Conservation (phyloP, 2,113 vertebrate species). For the Buteo buteo region DNA sequence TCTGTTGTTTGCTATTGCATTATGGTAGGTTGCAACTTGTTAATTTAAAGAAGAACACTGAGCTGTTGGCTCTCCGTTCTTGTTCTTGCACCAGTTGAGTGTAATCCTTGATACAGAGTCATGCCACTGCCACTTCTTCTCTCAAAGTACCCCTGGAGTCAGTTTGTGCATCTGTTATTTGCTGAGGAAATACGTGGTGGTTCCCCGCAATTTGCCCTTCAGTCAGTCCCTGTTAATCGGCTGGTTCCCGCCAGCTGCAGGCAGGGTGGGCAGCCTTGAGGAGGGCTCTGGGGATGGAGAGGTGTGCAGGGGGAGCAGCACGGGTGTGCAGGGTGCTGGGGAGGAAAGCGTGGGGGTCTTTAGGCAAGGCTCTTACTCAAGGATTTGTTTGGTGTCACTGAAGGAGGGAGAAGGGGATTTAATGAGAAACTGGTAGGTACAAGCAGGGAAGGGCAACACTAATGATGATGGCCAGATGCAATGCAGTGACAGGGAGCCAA, state of each 20-base stretch:
- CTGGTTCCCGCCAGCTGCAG: not conserved
- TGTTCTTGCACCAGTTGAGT: not conserved
- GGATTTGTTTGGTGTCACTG: not conserved
- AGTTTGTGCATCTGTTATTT: not conserved
- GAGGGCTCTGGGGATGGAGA: not conserved
- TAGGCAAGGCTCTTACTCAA: not conserved
- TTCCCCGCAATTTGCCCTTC: not conserved
- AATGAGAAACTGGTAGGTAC: not conserved
- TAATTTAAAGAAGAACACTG: not conserved
- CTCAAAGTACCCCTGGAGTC: not conserved
- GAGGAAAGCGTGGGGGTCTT: rapidly evolving
- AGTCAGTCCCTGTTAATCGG: rapidly evolving
- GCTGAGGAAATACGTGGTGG: rapidly evolving
- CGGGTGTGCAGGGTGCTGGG: rapidly evolving
- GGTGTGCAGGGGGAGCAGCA: not conserved
- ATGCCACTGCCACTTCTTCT: rapidly evolving
- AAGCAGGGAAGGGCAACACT: not conserved
- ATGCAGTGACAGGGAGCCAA: not conserved
- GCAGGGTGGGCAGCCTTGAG: not conserved
- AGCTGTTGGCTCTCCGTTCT: not conserved
- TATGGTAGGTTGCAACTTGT: not conserved
- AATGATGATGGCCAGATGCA: not conserved
- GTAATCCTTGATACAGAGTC: not conserved
- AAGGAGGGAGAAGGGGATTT: not conserved
- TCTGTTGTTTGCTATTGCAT: rapidly evolving